A percentile compares a stretch with the other conserved stretches of the same genome.
Conservation (phyloP, 2,888 invertebrate genomes). For the Tricholauxania praeusta region DNA sequence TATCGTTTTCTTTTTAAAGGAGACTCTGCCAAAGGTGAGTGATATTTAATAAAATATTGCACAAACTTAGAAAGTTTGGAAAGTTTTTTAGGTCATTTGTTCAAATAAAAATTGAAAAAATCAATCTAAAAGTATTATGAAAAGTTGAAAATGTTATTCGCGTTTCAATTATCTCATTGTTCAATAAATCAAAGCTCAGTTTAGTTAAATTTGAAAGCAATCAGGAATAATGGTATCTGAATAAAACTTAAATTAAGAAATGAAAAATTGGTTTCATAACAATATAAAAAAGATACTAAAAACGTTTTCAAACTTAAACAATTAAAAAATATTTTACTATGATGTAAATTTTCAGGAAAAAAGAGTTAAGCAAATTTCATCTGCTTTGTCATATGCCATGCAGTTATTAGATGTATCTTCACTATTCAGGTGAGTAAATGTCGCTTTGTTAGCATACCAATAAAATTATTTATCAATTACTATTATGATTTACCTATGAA, state of each 20-base stretch:
- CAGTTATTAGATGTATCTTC: conserved; percentile 76
- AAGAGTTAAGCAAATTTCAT: conserved; percentile 77
- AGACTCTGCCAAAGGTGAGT: conserved; percentile 81
- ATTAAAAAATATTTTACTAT: neutral
- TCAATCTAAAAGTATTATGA: neutral
- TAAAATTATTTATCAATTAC: neutral
- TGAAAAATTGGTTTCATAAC: too few species aligned
- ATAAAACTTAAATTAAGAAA: too few species aligned
- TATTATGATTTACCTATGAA: too few species aligned
- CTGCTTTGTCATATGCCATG: conserved; percentile 75
- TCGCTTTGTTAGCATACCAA: neutral
- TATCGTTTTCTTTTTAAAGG: conserved; percentile 80
- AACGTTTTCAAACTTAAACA: too few species aligned
- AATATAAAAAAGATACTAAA: too few species aligned
- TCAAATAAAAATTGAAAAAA: neutral
- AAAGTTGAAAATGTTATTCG: neutral
- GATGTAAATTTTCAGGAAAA: conserved; percentile 69
- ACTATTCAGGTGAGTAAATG: conserved; percentile 64
- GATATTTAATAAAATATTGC: conserved; percentile 17
- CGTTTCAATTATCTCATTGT: too few species aligned
- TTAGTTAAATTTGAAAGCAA: too few species aligned
- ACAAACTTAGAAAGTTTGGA: conserved; percentile 17
- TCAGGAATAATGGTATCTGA: too few species aligned
- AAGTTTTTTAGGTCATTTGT: conserved; percentile 21
- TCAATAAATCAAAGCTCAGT: too few species aligned